Conservation (phyloP, 1,140 invertebrate genomes). For the Diabrotica virgifera region DNA sequence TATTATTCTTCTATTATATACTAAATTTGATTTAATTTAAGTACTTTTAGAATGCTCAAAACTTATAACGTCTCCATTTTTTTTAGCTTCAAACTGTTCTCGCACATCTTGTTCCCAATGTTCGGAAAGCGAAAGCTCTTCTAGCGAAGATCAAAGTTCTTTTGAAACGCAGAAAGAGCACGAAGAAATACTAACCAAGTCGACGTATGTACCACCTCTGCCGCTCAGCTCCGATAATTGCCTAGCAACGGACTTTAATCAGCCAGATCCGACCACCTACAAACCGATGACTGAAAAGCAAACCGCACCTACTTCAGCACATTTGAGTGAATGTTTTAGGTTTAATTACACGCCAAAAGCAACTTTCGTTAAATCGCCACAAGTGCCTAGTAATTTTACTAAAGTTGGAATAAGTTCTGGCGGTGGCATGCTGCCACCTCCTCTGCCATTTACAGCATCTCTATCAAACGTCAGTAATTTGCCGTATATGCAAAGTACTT, state of each 20-base stretch:
- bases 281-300: conserved; percentile 22
- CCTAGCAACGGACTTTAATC: conserved; percentile 47
- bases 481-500: conserved; percentile 18
- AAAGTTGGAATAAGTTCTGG: conserved; percentile 5
- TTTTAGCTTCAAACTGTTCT: conserved; percentile 58
- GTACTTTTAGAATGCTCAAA: too few relatives aligned
- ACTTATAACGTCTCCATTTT: not conserved
- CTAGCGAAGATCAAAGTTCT: conserved; percentile 45
- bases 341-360: conserved; percentile 25
- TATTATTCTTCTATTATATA: too few relatives aligned
- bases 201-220: conserved; percentile 22
- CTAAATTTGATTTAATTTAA: too few relatives aligned
- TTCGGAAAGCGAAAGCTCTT: conserved; percentile 49
- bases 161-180: conserved; percentile 47
- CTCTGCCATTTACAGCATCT: conserved; percentile 20
- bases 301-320: not conserved
- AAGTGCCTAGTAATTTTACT: conserved; percentile 30
- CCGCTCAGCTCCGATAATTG: conserved; percentile 32
- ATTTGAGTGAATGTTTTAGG: conserved; percentile 8
- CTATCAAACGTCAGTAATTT: conserved; percentile 13
- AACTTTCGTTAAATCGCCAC: conserved; percentile 38
- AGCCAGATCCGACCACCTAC: conserved; percentile 47
- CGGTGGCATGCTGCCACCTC: conserved; percentile 16
- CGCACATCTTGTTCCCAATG: conserved; percentile 56
- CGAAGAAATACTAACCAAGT: conserved; percentile 32